Conservation (phyloP, 2,888 invertebrate genomes). For the Acronicta aceris region DNA sequence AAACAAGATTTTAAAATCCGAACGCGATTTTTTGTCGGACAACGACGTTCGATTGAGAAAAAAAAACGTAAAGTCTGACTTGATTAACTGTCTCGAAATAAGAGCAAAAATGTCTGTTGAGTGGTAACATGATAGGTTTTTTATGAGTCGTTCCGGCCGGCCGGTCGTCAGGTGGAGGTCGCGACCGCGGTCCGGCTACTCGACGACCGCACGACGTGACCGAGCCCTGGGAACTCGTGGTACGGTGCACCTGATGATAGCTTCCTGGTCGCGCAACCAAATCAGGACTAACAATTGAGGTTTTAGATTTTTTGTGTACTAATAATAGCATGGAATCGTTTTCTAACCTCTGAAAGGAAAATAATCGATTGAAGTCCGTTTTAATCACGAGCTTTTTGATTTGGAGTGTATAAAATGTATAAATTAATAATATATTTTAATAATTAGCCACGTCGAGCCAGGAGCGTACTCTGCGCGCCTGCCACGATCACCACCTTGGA, state of each 20-base stretch:
- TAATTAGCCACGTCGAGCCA: too few relatives aligned
- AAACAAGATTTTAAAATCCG: slow-evolving; percentile 47
- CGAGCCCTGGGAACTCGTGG: slow-evolving; percentile 71
- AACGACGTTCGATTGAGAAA: slow-evolving; percentile 45
- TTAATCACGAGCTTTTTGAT: background rate
- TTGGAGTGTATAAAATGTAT: background rate
- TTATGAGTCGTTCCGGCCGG: slow-evolving; percentile 74
- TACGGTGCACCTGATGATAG: slow-evolving; percentile 64
- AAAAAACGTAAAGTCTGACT: slow-evolving; percentile 53
- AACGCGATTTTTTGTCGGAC: slow-evolving; percentile 49
- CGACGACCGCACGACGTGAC: slow-evolving; percentile 72
- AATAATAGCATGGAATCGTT: slow-evolving; percentile 11
- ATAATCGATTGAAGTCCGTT: background rate
- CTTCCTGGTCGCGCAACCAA: slow-evolving; percentile 67
- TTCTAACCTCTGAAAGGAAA: background rate
- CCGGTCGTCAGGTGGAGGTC: slow-evolving; percentile 70
- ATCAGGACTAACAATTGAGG: slow-evolving; percentile 36
- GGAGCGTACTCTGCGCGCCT: too few relatives aligned
- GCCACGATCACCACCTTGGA: too few relatives aligned
- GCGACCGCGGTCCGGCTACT: slow-evolving; percentile 66
- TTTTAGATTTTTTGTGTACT: slow-evolving; percentile 15
- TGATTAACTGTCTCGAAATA: slow-evolving; percentile 75
- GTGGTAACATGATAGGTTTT: slow-evolving; percentile 79
- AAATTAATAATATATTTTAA: too few relatives aligned
- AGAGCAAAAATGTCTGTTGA: slow-evolving; percentile 70